Evolutionary conservation across 2,888 invertebrate species (phyloP), one percentile per base, ranked within the genome.

Genomic region (Epirrhoe tristata): DNA sequence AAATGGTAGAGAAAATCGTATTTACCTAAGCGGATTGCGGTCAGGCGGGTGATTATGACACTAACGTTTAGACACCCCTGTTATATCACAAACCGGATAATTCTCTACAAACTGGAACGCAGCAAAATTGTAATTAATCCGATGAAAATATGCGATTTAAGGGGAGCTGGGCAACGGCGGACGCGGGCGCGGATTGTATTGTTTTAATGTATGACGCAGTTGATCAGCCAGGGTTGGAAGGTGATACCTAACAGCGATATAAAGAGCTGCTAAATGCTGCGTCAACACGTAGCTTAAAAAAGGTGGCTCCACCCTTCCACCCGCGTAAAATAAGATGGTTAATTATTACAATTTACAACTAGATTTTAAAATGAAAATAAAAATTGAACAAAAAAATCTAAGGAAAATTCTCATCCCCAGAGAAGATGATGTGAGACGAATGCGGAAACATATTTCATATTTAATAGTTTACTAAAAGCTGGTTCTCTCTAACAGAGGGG

Each of bases 91-190:
- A 43, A 43, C 39, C 39, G 39, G 39, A 43, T 43, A 74, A 75
- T 74, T 72, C 73, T 73, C 80, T 81, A 74, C 75, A 75, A 57
- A 78, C 74, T 72, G 74, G 69, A 70, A 72, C 68, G 69, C 77
- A 75, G 74, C 74, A 75, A 75, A 80, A 81, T 81, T 81, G 78
- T 82, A 82, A 83, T 83, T 82, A 80, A 83, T 85, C 84, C 84
- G 75, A 77, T 81, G 84, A 89, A 90, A 90, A 88, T 88, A 81
- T 82, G 79, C 81, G 81, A 82, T 84, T 85, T 78, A 75, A 81
- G 80, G 72, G 74, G 80, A 75, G 77, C 77, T 73, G 67, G 70
- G 69, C 58, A 50, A 59, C 71, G 66, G 58, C 65, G 56, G 54
- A 52, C 12, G 24, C 14, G 36, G 14, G 58, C 10, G 32, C 50